These are phyloP conservation scores for Pomacea maculata DNA, from an alignment of 1,140 invertebrate species.

Conservation along the genomic window DNA sequence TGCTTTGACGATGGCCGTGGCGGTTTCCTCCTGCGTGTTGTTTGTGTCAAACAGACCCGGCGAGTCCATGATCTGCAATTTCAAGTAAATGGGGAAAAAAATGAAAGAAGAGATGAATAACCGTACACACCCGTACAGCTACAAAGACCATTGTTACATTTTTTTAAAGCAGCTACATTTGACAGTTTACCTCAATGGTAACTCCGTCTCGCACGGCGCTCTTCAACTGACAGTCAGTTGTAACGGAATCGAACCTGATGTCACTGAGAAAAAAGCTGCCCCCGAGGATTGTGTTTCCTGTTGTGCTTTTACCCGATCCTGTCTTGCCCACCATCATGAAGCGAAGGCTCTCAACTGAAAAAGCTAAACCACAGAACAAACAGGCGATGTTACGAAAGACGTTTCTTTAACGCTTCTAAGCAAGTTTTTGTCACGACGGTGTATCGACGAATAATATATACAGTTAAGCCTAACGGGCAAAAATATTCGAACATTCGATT, in stretches of 20 bases:
- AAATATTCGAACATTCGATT: too few species aligned
- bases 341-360: not conserved
- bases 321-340: constrained; percentile 23
- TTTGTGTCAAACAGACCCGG: not conserved
- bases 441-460: too few species aligned
- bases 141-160: too few species aligned
- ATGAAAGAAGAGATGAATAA: too few species aligned
- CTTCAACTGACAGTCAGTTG: constrained; percentile 14
- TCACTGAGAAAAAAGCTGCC: constrained; percentile 5
- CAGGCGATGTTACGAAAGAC: too few species aligned
- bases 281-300: constrained; percentile 22
- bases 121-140: too few species aligned
- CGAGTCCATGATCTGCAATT: constrained; percentile 5
- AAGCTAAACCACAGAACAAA: too few species aligned
- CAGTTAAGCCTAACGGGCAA: too few species aligned
- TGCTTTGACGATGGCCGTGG: not conserved
- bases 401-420: too few species aligned
- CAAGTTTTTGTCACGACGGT: too few species aligned
- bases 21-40: not conserved
- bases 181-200: constrained; percentile 9
- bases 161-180: too few species aligned
- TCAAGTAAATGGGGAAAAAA: too few species aligned
- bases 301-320: constrained; percentile 23
- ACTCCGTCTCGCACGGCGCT: not conserved
- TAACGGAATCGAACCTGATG: constrained; percentile 13